Evolutionary conservation across 1,140 invertebrate species (phyloP).

Genomic region (Rhopalosiphum padi): DNA sequence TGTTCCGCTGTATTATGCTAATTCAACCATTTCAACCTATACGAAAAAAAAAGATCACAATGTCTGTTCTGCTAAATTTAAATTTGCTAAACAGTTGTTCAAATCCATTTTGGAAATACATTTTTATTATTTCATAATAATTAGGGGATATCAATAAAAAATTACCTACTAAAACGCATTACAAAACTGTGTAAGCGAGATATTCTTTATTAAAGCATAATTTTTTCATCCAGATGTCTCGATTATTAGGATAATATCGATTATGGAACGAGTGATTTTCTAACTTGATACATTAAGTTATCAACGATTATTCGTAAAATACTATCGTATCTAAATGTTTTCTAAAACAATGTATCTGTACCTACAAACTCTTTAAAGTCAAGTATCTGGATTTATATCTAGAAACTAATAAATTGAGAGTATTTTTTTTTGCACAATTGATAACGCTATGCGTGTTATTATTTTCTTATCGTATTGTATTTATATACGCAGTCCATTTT

Average conservation of each 20-base stretch:
- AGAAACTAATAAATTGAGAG: no score
- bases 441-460: no score
- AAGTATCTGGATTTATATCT: no score
- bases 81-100: no score
- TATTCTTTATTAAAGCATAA: not conserved
- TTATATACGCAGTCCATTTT: not conserved
- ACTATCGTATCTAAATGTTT: no score
- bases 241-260: not conserved
- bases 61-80: not conserved
- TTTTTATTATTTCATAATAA: not conserved
- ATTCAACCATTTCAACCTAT: not conserved
- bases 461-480: no score
- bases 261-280: not conserved
- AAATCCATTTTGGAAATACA: not conserved
- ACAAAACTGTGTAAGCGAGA: not conserved
- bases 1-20: not conserved
- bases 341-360: no score
- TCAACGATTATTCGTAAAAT: no score
- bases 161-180: not conserved
- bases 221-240: not conserved
- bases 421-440: no score
- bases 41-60: not conserved
- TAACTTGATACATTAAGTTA: no score
- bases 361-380: no score
- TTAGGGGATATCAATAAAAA: not conserved